Percentiles rank a stretch among this genome's conserved stretches.
Conservation (phyloP, 1,140 invertebrate genomes). For the Zophobas morio region DNA sequence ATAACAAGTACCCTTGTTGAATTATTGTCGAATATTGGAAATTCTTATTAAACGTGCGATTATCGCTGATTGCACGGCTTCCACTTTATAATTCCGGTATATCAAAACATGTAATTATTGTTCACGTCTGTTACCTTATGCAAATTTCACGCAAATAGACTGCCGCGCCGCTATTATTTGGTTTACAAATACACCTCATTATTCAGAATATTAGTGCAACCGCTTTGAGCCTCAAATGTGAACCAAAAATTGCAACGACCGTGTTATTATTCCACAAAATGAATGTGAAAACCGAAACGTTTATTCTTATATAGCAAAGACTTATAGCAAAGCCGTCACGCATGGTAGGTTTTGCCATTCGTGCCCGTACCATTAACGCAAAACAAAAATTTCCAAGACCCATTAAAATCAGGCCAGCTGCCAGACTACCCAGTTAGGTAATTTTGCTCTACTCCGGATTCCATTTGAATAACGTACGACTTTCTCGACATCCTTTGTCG, state of each 20-base stretch:
- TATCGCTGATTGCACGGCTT: constrained; percentile 13
- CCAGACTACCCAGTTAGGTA: constrained; percentile 20
- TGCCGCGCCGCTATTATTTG: constrained; percentile 9
- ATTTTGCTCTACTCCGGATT: constrained; percentile 5
- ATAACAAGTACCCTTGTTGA: constrained; percentile 8
- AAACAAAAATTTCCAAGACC: constrained; percentile 19
- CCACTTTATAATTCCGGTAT: constrained; percentile 7
- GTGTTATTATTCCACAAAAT: constrained; percentile 1
- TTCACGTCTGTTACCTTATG: constrained; percentile 16
- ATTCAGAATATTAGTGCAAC: constrained; percentile 11
- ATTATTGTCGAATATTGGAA: background rate
- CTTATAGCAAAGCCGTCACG: background rate
- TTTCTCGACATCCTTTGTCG: background rate
- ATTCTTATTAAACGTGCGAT: constrained; percentile 7
- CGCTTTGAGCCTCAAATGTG: background rate
- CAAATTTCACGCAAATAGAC: constrained; percentile 15
- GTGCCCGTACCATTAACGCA: background rate
- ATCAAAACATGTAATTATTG: constrained; percentile 20
- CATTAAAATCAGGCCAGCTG: background rate
- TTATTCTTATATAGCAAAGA: background rate
- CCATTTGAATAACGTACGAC: background rate
- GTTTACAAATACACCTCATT: constrained; percentile 30
- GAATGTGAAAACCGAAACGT: background rate
- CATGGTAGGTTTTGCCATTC: constrained; percentile 6
- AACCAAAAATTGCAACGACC: constrained; percentile 4